Conservation (phyloP, 2,888 invertebrate species). For the Agrotis clavis region DNA sequence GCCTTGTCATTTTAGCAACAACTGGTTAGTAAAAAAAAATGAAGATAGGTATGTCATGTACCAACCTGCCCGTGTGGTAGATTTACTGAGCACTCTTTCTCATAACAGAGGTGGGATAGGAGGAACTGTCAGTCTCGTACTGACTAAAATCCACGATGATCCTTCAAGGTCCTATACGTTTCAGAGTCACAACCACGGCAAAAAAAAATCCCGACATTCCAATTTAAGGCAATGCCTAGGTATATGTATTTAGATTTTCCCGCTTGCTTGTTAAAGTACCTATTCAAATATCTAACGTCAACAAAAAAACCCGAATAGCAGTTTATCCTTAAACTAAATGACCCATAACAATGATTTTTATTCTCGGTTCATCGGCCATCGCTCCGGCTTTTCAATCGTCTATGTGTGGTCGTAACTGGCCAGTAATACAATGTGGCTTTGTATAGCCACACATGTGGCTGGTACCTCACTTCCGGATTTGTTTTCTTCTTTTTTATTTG, state of each 20-base stretch:
- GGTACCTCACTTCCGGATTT: constrained; percentile 51
- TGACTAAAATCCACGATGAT: too few species aligned
- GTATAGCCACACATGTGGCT: constrained; percentile 54
- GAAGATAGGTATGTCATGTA: too few species aligned
- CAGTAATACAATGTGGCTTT: constrained; percentile 56
- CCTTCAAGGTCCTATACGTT: too few species aligned
- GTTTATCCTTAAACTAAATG: constrained; percentile 51
- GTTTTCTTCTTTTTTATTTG: constrained; percentile 8
- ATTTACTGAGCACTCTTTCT: too few species aligned
- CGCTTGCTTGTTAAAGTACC: not conserved
- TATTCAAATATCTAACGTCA: constrained; percentile 13
- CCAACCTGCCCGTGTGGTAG: too few species aligned
- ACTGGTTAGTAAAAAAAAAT: too few species aligned
- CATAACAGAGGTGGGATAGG: too few species aligned
- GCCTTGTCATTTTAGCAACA: too few species aligned
- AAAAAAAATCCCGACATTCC: not conserved
- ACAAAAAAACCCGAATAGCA: constrained; percentile 25
- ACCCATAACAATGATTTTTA: constrained; percentile 55
- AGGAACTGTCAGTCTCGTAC: too few species aligned
- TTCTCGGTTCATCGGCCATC: constrained; percentile 59
- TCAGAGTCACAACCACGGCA: too few species aligned
- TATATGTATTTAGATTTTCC: not conserved
- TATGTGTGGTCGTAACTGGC: constrained; percentile 39
- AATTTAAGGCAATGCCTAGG: not conserved
- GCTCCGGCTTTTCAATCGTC: constrained; percentile 26